Evolutionary conservation across 2,888 invertebrate genomes (phyloP).

Genomic region (Himalopsyche tibetana): DNA sequence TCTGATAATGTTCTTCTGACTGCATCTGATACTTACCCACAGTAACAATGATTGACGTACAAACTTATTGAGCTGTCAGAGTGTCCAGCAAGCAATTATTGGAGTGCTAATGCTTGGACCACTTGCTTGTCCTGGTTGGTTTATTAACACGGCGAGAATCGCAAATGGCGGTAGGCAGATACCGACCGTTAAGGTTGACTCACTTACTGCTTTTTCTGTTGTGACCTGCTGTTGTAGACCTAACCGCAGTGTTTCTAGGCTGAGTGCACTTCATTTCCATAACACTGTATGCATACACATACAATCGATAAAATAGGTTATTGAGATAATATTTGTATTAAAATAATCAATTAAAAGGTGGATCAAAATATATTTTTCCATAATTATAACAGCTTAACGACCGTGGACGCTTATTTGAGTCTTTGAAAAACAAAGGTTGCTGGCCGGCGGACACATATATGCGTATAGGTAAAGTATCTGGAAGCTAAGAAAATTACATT

Average conservation of each 20-base stretch:
- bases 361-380: too few species aligned
- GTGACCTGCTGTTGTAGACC: not conserved
- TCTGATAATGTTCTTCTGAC: not conserved
- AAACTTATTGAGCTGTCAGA: conserved; percentile 57
- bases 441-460: too few species aligned
- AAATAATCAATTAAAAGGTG: too few species aligned
- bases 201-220: not conserved
- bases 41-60: conserved; percentile 58
- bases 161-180: conserved; percentile 27
- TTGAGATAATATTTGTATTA: too few species aligned
- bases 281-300: too few species aligned
- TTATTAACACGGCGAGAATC: conserved; percentile 35
- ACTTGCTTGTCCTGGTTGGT: conserved; percentile 45
- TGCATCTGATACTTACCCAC: not conserved
- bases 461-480: too few species aligned
- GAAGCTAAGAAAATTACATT: too few species aligned
- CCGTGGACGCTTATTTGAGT: too few species aligned
- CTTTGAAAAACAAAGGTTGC: too few species aligned
- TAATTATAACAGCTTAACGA: too few species aligned
- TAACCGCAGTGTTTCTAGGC: not conserved
- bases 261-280: too few species aligned
- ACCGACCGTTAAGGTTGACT: conserved; percentile 1
- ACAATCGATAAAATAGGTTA: too few species aligned
- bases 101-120: conserved; percentile 49
- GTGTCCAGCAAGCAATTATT: conserved; percentile 52